Conservation (phyloP, 2,888 invertebrate species). For the Dyspetes luteomarginatus region DNA sequence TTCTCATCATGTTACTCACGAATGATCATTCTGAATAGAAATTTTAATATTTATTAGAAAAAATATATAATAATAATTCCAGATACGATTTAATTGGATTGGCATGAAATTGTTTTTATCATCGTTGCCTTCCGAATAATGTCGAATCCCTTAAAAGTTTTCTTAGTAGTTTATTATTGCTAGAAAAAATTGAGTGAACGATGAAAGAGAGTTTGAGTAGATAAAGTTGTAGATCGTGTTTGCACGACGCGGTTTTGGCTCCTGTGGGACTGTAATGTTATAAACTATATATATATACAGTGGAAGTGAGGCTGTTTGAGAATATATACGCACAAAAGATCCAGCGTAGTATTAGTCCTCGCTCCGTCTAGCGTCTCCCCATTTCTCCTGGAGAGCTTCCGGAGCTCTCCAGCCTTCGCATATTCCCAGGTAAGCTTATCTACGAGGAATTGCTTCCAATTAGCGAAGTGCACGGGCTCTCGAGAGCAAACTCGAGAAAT, state of each 20-base stretch:
- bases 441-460: slow-evolving; percentile 62
- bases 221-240: not conserved
- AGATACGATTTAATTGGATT: no score
- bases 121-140: not conserved
- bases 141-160: not conserved
- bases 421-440: slow-evolving; percentile 56
- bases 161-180: slow-evolving; percentile 9
- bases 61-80: no score
- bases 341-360: not conserved
- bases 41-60: no score
- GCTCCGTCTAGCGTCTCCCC: not conserved
- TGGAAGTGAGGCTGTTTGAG: slow-evolving; percentile 24
- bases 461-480: slow-evolving; percentile 60
- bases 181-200: not conserved
- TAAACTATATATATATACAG: slow-evolving; percentile 10
- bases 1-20: no score
- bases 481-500: slow-evolving; percentile 59
- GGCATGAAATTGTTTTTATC: no score
- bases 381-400: slow-evolving; percentile 31
- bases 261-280: slow-evolving; percentile 10
- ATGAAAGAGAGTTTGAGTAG: not conserved
- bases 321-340: slow-evolving; percentile 37
- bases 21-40: no score
- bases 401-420: slow-evolving; percentile 20
- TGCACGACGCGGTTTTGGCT: slow-evolving; percentile 25